Conservation (phyloP, 2,888 invertebrate species). For the Spialia ferax region DNA sequence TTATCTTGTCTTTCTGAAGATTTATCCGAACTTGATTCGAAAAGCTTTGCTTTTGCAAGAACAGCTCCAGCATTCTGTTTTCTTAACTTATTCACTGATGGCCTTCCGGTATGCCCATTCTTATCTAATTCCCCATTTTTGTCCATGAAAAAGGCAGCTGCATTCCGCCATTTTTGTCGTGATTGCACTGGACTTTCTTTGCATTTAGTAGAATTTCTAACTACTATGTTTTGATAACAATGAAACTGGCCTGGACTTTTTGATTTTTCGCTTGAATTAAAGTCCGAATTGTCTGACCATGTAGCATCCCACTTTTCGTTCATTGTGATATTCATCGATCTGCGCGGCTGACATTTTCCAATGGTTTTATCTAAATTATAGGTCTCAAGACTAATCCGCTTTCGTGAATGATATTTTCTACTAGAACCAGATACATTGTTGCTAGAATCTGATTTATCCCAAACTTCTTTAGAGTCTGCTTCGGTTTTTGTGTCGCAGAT, state of each 20-base stretch:
- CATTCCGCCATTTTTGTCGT: conserved; percentile 84
- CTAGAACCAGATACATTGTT: conserved; percentile 62
- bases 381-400: conserved; percentile 68
- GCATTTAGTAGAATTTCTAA: conserved; percentile 54
- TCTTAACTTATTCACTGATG: conserved; percentile 90
- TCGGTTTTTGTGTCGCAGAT: conserved; percentile 56
- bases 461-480: conserved; percentile 55
- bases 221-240: conserved; percentile 62
- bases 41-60: conserved; percentile 91
- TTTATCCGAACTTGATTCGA: conserved; percentile 87
- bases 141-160: conserved; percentile 84
- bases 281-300: conserved; percentile 65
- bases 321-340: conserved; percentile 67
- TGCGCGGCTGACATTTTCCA: conserved; percentile 66
- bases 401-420: conserved; percentile 70
- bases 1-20: conserved; percentile 75
- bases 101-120: conserved; percentile 86
- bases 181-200: conserved; percentile 61
- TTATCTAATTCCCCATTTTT: conserved; percentile 78
- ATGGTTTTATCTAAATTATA: conserved; percentile 68
- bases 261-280: conserved; percentile 55
- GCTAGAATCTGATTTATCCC: conserved; percentile 68
- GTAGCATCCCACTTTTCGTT: conserved; percentile 66
- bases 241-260: conserved; percentile 58
- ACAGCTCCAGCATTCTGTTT: conserved; percentile 94